phyloP scores from a whole-genome alignment of 2,888 invertebrate species.

The Parnassius glacialis region DNA sequence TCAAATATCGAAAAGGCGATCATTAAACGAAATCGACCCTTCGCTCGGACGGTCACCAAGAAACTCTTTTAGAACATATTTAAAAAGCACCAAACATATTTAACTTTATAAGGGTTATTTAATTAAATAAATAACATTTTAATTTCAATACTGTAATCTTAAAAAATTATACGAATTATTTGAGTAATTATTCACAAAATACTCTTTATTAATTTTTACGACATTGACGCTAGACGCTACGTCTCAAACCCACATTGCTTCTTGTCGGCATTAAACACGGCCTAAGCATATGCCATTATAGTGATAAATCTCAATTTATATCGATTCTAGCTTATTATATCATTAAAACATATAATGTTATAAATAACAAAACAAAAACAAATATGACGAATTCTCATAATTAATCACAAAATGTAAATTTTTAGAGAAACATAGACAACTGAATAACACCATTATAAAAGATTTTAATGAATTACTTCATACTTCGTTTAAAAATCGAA shows the following conservation, averaged over 20 bases:
- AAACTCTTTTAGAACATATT: not conserved
- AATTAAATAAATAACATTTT: no score
- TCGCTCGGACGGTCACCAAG: slow-evolving; percentile 14
- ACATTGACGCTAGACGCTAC: not conserved
- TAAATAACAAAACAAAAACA: slow-evolving; percentile 46
- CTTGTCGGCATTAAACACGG: slow-evolving; percentile 61
- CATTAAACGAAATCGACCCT: slow-evolving; percentile 21
- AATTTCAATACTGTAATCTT: no score
- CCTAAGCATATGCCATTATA: slow-evolving; percentile 65
- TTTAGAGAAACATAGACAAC: no score
- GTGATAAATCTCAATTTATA: slow-evolving; percentile 65
- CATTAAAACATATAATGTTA: slow-evolving; percentile 56
- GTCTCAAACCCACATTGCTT: slow-evolving; percentile 23
- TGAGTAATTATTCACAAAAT: no score
- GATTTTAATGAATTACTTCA: not conserved
- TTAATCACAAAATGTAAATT: no score
- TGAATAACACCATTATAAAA: no score
- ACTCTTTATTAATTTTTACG: not conserved
- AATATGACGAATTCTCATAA: not conserved
- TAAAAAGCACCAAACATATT: not conserved
- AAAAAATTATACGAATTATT: no score
- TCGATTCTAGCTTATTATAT: slow-evolving; percentile 58
- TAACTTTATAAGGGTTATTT: no score
- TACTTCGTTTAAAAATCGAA: not conserved
- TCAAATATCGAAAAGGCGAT: slow-evolving; percentile 30